Evolutionary conservation across 2,113 vertebrate genomes (phyloP).

Genomic region (Origma solitaria): DNA sequence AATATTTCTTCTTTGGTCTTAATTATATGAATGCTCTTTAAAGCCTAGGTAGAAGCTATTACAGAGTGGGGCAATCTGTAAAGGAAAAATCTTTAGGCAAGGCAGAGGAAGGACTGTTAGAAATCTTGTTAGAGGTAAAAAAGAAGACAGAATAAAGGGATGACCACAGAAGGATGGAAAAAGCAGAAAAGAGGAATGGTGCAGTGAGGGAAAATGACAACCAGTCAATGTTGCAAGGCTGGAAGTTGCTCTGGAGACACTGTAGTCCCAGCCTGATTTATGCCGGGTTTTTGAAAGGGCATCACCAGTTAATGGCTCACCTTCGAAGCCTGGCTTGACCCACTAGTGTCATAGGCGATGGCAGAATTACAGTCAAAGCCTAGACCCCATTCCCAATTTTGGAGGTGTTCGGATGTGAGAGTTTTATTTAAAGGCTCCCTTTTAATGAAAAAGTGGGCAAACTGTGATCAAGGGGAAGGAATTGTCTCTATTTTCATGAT

Average conservation of each 20-base stretch:
- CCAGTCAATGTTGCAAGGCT: not conserved
- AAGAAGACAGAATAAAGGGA: not conserved
- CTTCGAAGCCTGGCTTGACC: not conserved
- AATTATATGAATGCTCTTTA: not conserved
- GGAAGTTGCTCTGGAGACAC: not conserved
- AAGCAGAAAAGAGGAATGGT: not conserved
- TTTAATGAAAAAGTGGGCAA: conserved; percentile 60
- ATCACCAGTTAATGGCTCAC: not conserved
- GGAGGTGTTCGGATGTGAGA: conserved; percentile 16
- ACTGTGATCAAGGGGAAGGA: conserved; percentile 62
- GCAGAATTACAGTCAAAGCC: conserved; percentile 34
- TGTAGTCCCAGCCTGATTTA: not conserved
- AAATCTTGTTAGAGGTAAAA: not conserved
- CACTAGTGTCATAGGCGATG: not conserved
- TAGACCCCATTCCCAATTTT: not conserved
- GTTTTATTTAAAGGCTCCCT: conserved; percentile 42
- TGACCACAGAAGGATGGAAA: not conserved
- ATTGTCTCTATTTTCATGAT: conserved; percentile 63
- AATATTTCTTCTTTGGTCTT: not conserved
- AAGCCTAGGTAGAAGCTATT: not conserved
- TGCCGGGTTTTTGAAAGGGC: not conserved
- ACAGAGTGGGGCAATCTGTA: not conserved
- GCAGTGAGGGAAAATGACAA: not conserved
- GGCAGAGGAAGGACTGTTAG: not conserved
- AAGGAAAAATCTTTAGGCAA: not conserved